phyloP scores from a whole-genome alignment of 2,797 vertebrate species.

The Hippopotamyrus pictus region DNA sequence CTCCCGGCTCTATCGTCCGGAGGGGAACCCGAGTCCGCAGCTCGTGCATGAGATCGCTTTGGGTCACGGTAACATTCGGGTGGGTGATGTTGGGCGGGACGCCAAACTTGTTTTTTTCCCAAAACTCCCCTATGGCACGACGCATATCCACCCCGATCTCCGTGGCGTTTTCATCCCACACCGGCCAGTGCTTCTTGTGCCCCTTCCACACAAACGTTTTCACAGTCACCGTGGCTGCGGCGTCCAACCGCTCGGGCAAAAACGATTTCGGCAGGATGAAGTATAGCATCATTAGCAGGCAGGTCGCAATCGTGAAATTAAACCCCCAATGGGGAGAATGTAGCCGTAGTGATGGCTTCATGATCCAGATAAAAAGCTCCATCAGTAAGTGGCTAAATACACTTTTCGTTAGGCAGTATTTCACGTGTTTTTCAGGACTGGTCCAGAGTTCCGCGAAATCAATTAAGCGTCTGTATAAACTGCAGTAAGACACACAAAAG shows the following conservation, averaged over 20 bases:
- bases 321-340: neutral
- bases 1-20: conserved; percentile 50
- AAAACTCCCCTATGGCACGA: neutral
- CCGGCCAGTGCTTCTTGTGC: neutral
- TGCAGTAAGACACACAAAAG: neutral
- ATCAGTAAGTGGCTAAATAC: neutral
- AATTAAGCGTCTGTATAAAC: neutral
- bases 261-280: neutral
- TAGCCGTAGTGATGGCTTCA: neutral
- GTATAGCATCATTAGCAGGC: neutral
- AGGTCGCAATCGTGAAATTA: neutral
- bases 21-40: conserved; percentile 56
- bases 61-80: conserved; percentile 42
- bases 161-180: neutral
- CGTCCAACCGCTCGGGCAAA: neutral
- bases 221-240: neutral
- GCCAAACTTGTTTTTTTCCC: conserved; percentile 52
- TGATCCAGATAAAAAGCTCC: neutral
- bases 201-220: neutral
- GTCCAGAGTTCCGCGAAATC: neutral
- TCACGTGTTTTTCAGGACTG: neutral
- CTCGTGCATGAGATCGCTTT: conserved; percentile 52
- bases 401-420: neutral
- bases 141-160: neutral
- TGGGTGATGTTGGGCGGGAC: conserved; percentile 52